These are phyloP conservation scores for Dicranocentrus wangi DNA, from an alignment of 2,888 invertebrate species.

Conservation along the genomic window DNA sequence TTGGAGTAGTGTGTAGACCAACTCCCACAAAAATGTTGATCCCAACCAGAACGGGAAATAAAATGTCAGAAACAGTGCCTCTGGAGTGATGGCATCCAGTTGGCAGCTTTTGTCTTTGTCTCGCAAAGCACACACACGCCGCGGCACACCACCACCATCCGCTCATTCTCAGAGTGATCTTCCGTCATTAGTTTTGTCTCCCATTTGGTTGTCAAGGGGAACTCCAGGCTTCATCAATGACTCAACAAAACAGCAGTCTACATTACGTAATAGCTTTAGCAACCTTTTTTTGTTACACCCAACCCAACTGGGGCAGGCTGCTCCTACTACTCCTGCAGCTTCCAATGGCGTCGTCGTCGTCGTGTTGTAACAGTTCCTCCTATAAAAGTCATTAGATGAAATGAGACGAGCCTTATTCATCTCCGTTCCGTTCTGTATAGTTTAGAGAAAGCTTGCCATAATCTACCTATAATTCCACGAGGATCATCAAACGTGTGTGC, in stretches of 20 bases:
- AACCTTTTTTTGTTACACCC: no score
- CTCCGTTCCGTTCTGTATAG: neutral
- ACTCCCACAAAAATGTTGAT: conserved; percentile 8
- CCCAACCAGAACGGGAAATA: conserved; percentile 2
- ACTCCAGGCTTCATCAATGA: neutral
- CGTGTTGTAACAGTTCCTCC: neutral
- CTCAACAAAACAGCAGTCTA: no score
- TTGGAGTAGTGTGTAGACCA: no score
- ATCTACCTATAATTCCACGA: conserved; percentile 10
- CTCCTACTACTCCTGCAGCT: no score
- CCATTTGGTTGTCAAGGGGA: neutral
- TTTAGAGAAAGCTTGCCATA: neutral
- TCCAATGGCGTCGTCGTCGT: no score
- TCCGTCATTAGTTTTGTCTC: conserved; percentile 1
- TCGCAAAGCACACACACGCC: no score
- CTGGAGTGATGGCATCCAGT: neutral
- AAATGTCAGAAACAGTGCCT: conserved; percentile 10
- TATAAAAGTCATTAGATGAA: conserved; percentile 23
- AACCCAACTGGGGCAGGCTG: no score
- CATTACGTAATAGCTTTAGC: no score
- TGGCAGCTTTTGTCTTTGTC: no score
- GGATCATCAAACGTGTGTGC: conserved; percentile 17
- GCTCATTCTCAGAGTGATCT: conserved; percentile 6
- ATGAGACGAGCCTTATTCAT: conserved; percentile 20
- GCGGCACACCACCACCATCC: no score